A percentile compares a stretch with the other conserved stretches of the same genome.
These are phyloP conservation scores for Tholera decimalis DNA, from an alignment of 2,888 invertebrate species.

Conservation along the genomic window DNA sequence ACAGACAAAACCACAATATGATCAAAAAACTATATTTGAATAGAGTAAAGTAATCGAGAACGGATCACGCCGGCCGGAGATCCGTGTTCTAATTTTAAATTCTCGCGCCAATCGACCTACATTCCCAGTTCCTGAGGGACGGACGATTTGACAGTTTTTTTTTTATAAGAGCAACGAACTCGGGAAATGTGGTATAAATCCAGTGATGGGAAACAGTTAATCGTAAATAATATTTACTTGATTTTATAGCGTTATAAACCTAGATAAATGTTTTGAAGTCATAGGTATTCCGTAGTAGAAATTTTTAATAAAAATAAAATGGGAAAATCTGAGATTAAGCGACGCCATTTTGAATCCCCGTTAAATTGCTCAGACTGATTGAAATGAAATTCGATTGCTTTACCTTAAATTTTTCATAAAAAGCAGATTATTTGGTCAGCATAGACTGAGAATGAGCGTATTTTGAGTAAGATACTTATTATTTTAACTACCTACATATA, in stretches of 20 bases:
- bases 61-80: conserved; percentile 58
- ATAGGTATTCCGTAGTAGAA: background rate
- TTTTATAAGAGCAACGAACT: conserved; percentile 54
- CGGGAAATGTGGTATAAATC: conserved; percentile 32
- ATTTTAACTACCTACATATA: too few species aligned
- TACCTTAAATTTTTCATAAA: background rate
- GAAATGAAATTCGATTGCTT: conserved; percentile 2
- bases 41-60: conserved; percentile 63
- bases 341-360: conserved; percentile 13
- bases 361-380: conserved; percentile 8
- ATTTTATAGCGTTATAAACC: conserved; percentile 31
- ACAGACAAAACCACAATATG: conserved; percentile 27
- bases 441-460: background rate
- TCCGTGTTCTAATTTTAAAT: conserved; percentile 74
- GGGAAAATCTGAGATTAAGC: background rate
- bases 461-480: background rate
- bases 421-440: background rate
- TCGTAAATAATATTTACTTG: conserved; percentile 26
- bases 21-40: conserved; percentile 52
- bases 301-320: conserved; percentile 14
- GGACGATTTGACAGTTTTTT: conserved; percentile 50
- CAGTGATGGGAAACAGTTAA: conserved; percentile 16
- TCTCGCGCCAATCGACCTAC: conserved; percentile 74
- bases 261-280: conserved; percentile 22
- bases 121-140: conserved; percentile 65